Percentiles rank a stretch among this genome's conserved stretches.
phyloP scores from a whole-genome alignment of 2,797 vertebrate species.

The Phrynocephalus guinanensis region DNA sequence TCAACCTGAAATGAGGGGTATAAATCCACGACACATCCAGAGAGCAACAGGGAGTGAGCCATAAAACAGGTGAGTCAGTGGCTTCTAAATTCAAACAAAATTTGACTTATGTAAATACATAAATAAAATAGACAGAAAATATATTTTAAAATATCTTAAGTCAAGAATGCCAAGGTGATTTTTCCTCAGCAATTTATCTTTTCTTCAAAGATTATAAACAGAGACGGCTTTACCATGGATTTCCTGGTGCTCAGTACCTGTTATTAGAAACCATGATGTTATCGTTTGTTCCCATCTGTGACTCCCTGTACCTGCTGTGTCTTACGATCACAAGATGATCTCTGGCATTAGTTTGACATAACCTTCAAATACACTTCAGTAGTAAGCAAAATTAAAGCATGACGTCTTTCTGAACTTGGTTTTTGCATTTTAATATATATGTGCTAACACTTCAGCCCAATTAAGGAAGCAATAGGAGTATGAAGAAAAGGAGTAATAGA shows the following conservation, averaged over 20 bases:
- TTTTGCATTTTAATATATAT: slow-evolving; percentile 9
- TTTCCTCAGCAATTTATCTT: neutral
- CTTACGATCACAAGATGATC: neutral
- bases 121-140: neutral
- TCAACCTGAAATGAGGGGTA: neutral
- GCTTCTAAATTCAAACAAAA: neutral
- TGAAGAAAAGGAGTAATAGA: neutral
- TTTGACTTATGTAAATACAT: no score
- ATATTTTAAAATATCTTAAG: neutral
- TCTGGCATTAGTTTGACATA: slow-evolving; percentile 21
- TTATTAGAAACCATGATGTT: slow-evolving; percentile 12
- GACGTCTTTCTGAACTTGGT: neutral
- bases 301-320: neutral
- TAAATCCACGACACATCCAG: neutral
- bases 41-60: neutral
- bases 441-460: neutral
- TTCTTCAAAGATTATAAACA: neutral
- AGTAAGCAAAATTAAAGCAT: slow-evolving; percentile 29
- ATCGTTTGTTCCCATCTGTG: slow-evolving; percentile 32
- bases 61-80: neutral
- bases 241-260: neutral
- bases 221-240: neutral
- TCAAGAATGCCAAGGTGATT: neutral
- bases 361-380: slow-evolving; percentile 36
- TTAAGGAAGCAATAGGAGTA: neutral